A percentile compares a stretch with the other conserved stretches of the same genome.
Evolutionary conservation across 1,140 invertebrate genomes (phyloP).

Genomic region (Drosophila eugracilis): DNA sequence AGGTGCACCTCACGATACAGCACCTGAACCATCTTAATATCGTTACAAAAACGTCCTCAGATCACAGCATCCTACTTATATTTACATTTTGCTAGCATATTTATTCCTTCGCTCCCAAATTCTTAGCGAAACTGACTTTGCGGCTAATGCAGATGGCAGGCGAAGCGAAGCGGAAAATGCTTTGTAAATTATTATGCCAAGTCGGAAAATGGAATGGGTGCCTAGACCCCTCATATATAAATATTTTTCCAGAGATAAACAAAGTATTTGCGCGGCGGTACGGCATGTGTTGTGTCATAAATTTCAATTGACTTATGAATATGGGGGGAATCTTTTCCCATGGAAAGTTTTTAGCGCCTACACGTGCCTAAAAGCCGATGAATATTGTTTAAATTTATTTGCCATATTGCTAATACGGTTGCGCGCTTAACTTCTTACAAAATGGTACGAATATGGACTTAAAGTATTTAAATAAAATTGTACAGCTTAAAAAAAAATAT

Average conservation of each 20-base stretch:
- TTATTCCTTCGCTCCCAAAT: constrained; percentile 37
- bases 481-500: neutral
- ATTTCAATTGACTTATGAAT: constrained; percentile 76
- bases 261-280: constrained; percentile 27
- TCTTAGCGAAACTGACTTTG: constrained; percentile 61
- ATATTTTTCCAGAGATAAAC: constrained; percentile 62
- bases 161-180: constrained; percentile 76
- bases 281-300: constrained; percentile 53
- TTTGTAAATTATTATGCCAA: constrained; percentile 74
- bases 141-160: constrained; percentile 75
- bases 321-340: constrained; percentile 32
- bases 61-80: constrained; percentile 45
- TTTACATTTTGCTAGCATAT: constrained; percentile 60
- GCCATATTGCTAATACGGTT: constrained; percentile 11
- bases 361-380: constrained; percentile 40
- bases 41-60: constrained; percentile 1
- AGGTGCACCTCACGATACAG: neutral
- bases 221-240: constrained; percentile 29
- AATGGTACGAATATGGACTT: no score
- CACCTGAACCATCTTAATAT: constrained; percentile 4
- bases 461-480: no score
- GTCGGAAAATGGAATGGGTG: constrained; percentile 4
- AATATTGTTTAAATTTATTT: constrained; percentile 42
- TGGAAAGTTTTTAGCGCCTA: constrained; percentile 35
- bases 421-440: neutral